Evolutionary conservation across 1,140 invertebrate genomes (phyloP).

Genomic region (Musca domestica): DNA sequence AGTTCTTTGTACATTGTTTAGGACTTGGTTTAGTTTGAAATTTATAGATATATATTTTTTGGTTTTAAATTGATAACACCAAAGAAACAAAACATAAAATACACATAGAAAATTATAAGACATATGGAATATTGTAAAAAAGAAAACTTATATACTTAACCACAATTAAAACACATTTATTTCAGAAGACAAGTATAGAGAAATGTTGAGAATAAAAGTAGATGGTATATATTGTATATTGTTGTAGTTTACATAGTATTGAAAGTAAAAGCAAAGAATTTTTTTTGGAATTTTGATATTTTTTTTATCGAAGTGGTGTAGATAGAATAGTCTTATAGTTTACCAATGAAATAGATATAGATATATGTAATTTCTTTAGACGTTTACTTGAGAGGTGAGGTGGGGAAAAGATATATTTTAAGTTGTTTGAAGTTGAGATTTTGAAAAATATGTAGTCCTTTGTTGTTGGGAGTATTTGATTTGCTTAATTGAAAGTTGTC

Average conservation of each 20-base stretch:
- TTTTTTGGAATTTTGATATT: background rate
- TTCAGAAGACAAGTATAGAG: slow-evolving; percentile 29
- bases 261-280: slow-evolving; percentile 1
- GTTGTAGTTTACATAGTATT: background rate
- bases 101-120: background rate
- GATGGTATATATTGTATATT: slow-evolving; percentile 9
- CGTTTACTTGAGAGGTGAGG: background rate
- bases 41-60: background rate
- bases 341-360: background rate
- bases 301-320: slow-evolving; percentile 26
- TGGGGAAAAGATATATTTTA: background rate
- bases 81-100: slow-evolving; percentile 16
- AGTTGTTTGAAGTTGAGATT: background rate
- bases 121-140: background rate
- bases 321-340: slow-evolving; percentile 25
- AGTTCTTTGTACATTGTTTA: slow-evolving; percentile 11
- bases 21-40: background rate
- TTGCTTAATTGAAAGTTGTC: slow-evolving; percentile 19
- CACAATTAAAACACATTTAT: slow-evolving; percentile 32
- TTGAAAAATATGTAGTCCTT: slow-evolving; percentile 4
- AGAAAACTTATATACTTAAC: slow-evolving; percentile 16
- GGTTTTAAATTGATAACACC: slow-evolving; percentile 3
- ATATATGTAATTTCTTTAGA: slow-evolving; percentile 9
- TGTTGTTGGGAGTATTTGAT: slow-evolving; percentile 11
- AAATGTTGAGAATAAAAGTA: slow-evolving; percentile 27